Base-by-base conservation (phyloP, 2,888 invertebrate genomes). In the Drosophila emarginata region DNA sequence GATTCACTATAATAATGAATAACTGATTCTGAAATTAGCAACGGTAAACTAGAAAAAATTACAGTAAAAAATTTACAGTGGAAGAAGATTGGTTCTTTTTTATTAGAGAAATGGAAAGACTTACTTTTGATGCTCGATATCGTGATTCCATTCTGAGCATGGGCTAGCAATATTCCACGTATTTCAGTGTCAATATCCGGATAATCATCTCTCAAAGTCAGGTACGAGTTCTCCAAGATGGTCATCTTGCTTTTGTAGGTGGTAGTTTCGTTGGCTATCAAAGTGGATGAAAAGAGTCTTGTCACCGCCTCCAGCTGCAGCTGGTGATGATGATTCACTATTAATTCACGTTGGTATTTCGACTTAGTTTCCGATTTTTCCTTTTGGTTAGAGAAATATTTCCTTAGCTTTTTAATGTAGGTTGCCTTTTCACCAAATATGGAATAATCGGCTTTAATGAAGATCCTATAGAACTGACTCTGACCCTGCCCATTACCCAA, bases 131-230 rank as follows among this genome's bases (percentile, higher is more conserved):
- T 90, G 61, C 88, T 84, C 64, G 89, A 76, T 77, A 91, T 91
- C 66, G 91, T 91, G 59, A 90, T 86, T 15, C 91, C 91, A 64
- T 89, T 83, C 72, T 90, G 89, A 69, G 91, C 90, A 79, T 90
- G 88, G 66, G 89, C 67, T 60, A 89, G 76, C 60, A 91, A 75
- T 74, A 91, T 91, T 62, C 84, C 84, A 28, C 91, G 90, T 53
- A 91, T 74, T 66, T 91, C 89, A 11, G 74, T 67, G 76, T 91
- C 88, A 32, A 91, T 75, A 26, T 90, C 87, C 51, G 90, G 90
- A 67, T 79, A 72, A 28, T 91, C 89, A 7, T 88, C 89, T 11
- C 89, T 89, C 56, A 91, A 64, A 40, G 76, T 74, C 4, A 83
- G 26, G 50, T 88, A 88, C 5, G 69, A 72, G 65, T 80, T 67